Evolutionary conservation across 2,888 invertebrate genomes (phyloP).

Genomic region (Meganola albula): DNA sequence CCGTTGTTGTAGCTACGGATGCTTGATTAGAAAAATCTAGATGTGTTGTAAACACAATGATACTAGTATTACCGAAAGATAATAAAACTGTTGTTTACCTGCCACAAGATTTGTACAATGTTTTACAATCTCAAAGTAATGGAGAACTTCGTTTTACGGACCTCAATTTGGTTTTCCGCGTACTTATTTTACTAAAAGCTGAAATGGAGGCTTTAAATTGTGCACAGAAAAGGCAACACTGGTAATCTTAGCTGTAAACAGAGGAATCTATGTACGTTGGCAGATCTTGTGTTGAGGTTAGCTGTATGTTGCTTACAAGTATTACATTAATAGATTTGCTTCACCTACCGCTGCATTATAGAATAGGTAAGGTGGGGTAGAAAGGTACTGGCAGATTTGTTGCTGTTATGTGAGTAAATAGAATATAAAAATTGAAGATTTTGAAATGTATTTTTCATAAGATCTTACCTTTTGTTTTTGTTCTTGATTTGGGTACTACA

Average conservation of each 20-base stretch:
- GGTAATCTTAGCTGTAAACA: background rate
- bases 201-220: slow-evolving; percentile 5
- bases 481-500: too few species aligned
- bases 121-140: slow-evolving; percentile 28
- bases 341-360: too few species aligned
- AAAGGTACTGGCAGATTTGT: too few species aligned
- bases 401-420: too few species aligned
- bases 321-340: too few species aligned
- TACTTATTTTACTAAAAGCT: slow-evolving; percentile 19
- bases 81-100: slow-evolving; percentile 28
- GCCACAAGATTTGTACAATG: slow-evolving; percentile 22
- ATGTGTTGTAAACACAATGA: too few species aligned
- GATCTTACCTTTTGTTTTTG: too few species aligned
- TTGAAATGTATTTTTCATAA: too few species aligned
- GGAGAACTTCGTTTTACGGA: slow-evolving; percentile 24
- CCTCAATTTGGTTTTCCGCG: slow-evolving; percentile 32
- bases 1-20: slow-evolving; percentile 10
- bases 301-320: too few species aligned
- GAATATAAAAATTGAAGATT: too few species aligned
- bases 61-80: slow-evolving; percentile 21
- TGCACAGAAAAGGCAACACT: slow-evolving; percentile 2
- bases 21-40: slow-evolving; percentile 21
- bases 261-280: background rate
- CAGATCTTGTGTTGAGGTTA: background rate
- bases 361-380: too few species aligned